phyloP scores from a whole-genome alignment of 1,140 invertebrate genomes.

The Camponotus pennsylvanicus region DNA sequence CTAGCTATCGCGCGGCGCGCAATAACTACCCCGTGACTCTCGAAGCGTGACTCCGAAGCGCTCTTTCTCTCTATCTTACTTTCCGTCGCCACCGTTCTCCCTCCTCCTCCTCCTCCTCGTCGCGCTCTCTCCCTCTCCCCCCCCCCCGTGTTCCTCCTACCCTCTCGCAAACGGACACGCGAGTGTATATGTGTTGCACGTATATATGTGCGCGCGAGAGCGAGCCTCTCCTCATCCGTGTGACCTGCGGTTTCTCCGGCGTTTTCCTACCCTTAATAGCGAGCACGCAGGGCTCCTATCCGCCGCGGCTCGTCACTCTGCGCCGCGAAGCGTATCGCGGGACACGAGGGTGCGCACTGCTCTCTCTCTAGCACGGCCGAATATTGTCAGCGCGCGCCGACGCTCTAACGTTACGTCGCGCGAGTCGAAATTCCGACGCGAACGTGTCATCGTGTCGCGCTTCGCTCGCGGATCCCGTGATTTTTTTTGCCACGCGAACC shows the following conservation, averaged over 20 bases:
- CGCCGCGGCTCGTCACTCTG: constrained; percentile 73
- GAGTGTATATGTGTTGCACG: constrained; percentile 27
- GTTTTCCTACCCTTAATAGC: constrained; percentile 79
- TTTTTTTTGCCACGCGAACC: not conserved
- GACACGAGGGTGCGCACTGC: constrained; percentile 46
- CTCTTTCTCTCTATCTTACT: constrained; percentile 57
- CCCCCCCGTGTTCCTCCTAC: constrained; percentile 15
- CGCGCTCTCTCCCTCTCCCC: not conserved
- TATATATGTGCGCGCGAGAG: constrained; percentile 51
- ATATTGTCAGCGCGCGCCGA: constrained; percentile 39
- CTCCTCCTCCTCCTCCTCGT: constrained; percentile 10
- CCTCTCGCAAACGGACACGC: constrained; percentile 26
- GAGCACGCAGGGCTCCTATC: constrained; percentile 74
- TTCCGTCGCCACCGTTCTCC: constrained; percentile 19
- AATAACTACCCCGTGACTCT: constrained; percentile 70
- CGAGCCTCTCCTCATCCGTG: constrained; percentile 70
- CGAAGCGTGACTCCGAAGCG: constrained; percentile 68
- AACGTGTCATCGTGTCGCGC: not conserved
- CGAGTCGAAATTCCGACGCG: constrained; percentile 57
- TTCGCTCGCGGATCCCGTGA: not conserved
- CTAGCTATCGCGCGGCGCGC: constrained; percentile 66
- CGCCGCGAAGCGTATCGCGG: constrained; percentile 66
- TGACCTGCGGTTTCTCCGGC: constrained; percentile 81
- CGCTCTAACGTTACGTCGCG: constrained; percentile 46
- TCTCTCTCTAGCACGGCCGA: constrained; percentile 28